Base-by-base conservation (phyloP, 2,888 invertebrate species). In the Drosophila nr. perissopoda region DNA sequence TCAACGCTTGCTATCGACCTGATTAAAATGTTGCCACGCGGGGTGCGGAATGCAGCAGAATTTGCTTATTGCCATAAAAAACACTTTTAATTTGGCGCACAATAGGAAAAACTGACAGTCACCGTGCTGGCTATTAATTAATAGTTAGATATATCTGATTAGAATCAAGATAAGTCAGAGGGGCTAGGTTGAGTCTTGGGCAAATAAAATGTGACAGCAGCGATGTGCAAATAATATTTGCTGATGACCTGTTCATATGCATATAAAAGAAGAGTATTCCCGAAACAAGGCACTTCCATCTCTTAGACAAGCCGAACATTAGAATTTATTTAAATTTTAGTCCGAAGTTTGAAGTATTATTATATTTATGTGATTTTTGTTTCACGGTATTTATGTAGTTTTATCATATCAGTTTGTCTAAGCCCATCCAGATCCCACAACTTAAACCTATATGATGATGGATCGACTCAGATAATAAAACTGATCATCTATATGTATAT, bases 11-110 rank as follows among this genome's bases (percentile, higher is more conserved):
- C 74, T 77, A 63, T 67, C 81, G 87, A 88, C 75, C 83, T 88
- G 87, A 85, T 86, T 88, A 87, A 70, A 83, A 87, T 82, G 74
- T 72, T 79, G 72, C 70, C 66, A 76, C 57, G 74, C 33, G 13
- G 34, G 18, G 25, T 25, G 8, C 10, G 34, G n/a, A 21, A n/a
- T 27, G 25, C 57, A 49, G 18, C 52, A 33, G 29, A 74, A 78
- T 79, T 78, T 71, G 79, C 59, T 62, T 78, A 78, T 56, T 61
- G 56, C 36, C 36, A 51, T 25, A 46, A 76, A 67, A 48, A 56
- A n/a, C 52, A 53, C 16, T 8, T 51, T n/a, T 51, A 46, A 48
- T 74, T 63, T 25, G 34, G 27, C 33, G 56, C 25, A 58, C 21
- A 61, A 77, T 74, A 59, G 13, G 4, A 52, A 46, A 34, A 49